Percentiles rank a stretch among this genome's conserved stretches.
phyloP scores from a whole-genome alignment of 2,113 vertebrate genomes.

The Eulacestoma nigropectus region DNA sequence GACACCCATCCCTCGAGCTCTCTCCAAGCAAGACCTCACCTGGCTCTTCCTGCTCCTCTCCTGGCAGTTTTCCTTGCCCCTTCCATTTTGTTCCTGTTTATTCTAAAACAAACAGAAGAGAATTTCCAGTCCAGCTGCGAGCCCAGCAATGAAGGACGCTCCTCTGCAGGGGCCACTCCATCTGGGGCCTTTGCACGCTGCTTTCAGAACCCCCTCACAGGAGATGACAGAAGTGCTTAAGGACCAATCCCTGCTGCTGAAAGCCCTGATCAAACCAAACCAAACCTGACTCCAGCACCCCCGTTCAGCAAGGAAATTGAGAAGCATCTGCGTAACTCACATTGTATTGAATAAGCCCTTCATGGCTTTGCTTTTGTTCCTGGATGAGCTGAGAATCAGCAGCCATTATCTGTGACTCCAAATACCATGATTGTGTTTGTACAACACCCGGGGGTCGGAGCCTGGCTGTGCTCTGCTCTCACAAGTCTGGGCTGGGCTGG shows the following conservation, averaged over 20 bases:
- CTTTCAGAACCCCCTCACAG: neutral
- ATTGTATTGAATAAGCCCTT: neutral
- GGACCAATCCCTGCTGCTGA: neutral
- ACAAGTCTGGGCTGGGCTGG: neutral
- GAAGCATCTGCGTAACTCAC: slow-evolving; percentile 23
- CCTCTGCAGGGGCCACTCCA: neutral
- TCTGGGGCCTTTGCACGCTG: neutral
- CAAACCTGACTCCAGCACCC: neutral
- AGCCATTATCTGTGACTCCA: slow-evolving; percentile 18
- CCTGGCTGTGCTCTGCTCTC: neutral
- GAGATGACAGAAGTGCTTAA: neutral
- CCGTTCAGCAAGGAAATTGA: neutral
- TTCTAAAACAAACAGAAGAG: neutral
- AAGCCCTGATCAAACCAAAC: neutral
- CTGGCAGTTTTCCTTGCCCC: neutral
- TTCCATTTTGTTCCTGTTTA: neutral
- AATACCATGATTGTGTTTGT: slow-evolving; percentile 15
- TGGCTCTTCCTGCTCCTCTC: neutral
- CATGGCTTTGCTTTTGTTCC: neutral
- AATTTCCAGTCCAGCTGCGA: neutral
- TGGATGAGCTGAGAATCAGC: slow-evolving; percentile 33
- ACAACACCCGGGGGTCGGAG: neutral
- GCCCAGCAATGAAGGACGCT: neutral
- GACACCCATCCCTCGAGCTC: rapidly evolving
- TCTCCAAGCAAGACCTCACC: rapidly evolving